Percentiles rank a stretch among this genome's conserved stretches.
Conservation (phyloP, 1,140 invertebrate genomes). For the Anoplophora glabripennis region DNA sequence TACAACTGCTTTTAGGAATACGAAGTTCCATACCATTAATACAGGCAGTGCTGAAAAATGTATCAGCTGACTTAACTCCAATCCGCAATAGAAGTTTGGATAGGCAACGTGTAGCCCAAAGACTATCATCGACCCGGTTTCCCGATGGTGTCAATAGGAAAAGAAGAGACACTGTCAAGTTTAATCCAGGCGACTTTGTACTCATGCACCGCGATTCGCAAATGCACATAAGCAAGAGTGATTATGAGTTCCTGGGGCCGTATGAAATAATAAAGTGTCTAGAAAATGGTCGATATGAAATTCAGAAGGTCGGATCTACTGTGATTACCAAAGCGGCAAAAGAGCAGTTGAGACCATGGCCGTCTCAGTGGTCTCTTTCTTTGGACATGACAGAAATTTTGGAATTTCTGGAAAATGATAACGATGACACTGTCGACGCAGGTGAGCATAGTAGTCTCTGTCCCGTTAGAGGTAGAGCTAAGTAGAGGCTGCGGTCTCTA, state of each 20-base stretch:
- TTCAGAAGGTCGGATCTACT: slow-evolving; percentile 5
- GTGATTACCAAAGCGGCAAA: slow-evolving; percentile 15
- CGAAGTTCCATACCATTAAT: slow-evolving; percentile 16
- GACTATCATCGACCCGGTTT: background rate
- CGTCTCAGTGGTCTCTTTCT: too few species aligned
- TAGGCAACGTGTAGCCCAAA: slow-evolving; percentile 12
- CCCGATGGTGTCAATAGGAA: background rate
- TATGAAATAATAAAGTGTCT: slow-evolving; percentile 5
- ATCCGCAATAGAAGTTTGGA: slow-evolving; percentile 13
- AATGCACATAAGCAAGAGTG: slow-evolving; percentile 11
- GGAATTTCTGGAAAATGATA: too few species aligned
- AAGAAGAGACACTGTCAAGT: background rate
- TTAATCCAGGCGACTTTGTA: slow-evolving; percentile 13
- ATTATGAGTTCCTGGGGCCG: slow-evolving; percentile 8
- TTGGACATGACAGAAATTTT: too few species aligned
- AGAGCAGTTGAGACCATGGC: slow-evolving; percentile 8
- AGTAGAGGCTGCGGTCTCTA: too few species aligned
- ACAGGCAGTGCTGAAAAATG: slow-evolving; percentile 15
- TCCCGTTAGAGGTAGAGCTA: too few species aligned
- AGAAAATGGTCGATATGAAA: background rate
- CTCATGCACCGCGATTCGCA: slow-evolving; percentile 13
- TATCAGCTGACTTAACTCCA: slow-evolving; percentile 11
- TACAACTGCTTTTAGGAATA: too few species aligned
- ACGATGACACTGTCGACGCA: too few species aligned
- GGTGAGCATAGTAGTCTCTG: too few species aligned